phyloP scores from a whole-genome alignment of 2,797 vertebrate genomes.

The Oophaga sylvatica region DNA sequence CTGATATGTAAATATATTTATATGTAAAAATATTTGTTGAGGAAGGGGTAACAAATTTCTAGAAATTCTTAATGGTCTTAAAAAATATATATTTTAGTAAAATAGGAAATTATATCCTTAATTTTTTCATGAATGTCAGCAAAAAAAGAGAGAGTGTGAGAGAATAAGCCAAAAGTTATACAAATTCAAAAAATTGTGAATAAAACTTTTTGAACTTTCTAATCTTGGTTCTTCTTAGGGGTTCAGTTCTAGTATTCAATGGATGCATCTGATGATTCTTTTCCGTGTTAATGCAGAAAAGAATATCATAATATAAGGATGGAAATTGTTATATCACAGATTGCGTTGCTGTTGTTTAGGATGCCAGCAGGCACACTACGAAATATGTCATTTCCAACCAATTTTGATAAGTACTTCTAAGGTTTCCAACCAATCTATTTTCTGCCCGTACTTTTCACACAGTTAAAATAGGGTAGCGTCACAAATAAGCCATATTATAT shows the following conservation, averaged over 20 bases:
- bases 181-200: not conserved
- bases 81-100: too few species aligned
- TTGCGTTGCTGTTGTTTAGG: constrained; percentile 49
- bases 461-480: constrained; percentile 33
- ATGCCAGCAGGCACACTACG: constrained; percentile 44
- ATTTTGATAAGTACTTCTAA: constrained; percentile 51
- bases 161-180: too few species aligned
- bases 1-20: too few species aligned
- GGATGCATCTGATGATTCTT: not conserved
- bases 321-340: constrained; percentile 31
- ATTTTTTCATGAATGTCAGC: too few species aligned
- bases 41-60: too few species aligned
- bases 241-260: not conserved
- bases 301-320: not conserved
- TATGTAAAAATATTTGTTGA: too few species aligned
- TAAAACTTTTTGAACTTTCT: not conserved
- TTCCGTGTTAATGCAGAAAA: not conserved
- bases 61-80: too few species aligned
- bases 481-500: constrained; percentile 48
- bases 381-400: constrained; percentile 56
- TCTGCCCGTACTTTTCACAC: constrained; percentile 35
- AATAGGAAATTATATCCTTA: too few species aligned
- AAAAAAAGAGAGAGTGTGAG: too few species aligned
- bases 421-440: constrained; percentile 54
- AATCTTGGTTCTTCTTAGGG: not conserved